These are phyloP conservation scores for Scaptomyza caliginosa DNA, from an alignment of 2,888 invertebrate species.

Conservation along the genomic window DNA sequence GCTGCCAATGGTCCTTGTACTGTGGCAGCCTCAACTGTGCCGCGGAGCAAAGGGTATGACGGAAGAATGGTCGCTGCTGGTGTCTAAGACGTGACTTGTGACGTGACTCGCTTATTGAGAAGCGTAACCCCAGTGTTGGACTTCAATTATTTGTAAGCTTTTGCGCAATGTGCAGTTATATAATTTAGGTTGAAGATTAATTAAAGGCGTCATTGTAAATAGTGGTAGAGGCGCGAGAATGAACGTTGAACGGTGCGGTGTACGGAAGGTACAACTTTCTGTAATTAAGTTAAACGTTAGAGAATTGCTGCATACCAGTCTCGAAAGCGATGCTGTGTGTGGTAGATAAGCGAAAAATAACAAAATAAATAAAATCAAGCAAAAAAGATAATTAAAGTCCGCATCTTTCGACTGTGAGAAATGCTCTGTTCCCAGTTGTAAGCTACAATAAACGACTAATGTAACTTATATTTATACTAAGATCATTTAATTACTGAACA, in stretches of 20 bases:
- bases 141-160: slow-evolving; percentile 78
- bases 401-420: not conserved
- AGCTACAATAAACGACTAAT: slow-evolving; percentile 18
- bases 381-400: slow-evolving; percentile 9
- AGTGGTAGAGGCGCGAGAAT: slow-evolving; percentile 16
- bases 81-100: slow-evolving; percentile 77
- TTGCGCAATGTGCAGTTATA: slow-evolving; percentile 75
- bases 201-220: slow-evolving; percentile 74
- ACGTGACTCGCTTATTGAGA: slow-evolving; percentile 73
- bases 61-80: slow-evolving; percentile 43
- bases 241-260: slow-evolving; percentile 7
- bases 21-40: not conserved
- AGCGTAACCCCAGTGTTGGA: slow-evolving; percentile 43
- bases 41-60: not conserved
- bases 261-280: slow-evolving; percentile 50
- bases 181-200: slow-evolving; percentile 78
- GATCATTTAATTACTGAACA: slow-evolving; percentile 9
- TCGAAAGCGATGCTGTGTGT: slow-evolving; percentile 4
- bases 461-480: slow-evolving; percentile 15
- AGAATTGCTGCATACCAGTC: slow-evolving; percentile 4
- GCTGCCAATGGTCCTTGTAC: not conserved
- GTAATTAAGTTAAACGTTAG: slow-evolving; percentile 69
- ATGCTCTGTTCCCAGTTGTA: not conserved
- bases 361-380: not conserved
- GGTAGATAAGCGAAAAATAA: slow-evolving; percentile 10